Conservation (phyloP, 2,888 invertebrate species). For the Crioceris asparagi region DNA sequence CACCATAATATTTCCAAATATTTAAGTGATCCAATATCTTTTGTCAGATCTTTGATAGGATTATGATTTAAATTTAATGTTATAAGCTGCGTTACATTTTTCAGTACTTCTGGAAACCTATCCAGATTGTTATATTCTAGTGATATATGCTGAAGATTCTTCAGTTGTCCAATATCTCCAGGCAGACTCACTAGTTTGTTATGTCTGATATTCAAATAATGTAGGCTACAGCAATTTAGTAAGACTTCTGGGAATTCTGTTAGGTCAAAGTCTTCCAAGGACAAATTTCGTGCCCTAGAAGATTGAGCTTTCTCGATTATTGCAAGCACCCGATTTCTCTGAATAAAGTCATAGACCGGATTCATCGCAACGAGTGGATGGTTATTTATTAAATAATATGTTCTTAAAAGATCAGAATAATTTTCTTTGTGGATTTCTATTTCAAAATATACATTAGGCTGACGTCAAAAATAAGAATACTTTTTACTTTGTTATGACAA, state of each 20-base stretch:
- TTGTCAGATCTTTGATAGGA: constrained; percentile 46
- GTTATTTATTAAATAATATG: too few species aligned
- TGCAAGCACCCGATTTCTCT: constrained; percentile 55
- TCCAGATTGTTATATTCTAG: constrained; percentile 55
- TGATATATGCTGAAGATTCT: constrained; percentile 50
- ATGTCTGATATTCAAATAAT: constrained; percentile 52
- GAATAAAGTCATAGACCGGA: constrained; percentile 56
- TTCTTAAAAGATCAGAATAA: too few species aligned
- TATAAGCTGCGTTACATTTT: constrained; percentile 46
- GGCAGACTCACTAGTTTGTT: constrained; percentile 49
- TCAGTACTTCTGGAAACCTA: constrained; percentile 49
- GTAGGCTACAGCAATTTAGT: constrained; percentile 45
- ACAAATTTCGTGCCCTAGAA: constrained; percentile 48
- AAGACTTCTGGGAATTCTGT: constrained; percentile 47
- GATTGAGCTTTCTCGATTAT: constrained; percentile 53
- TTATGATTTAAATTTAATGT: constrained; percentile 59
- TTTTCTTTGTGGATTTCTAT: too few species aligned
- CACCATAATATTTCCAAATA: constrained; percentile 58
- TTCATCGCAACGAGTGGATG: too few species aligned
- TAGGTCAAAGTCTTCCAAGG: constrained; percentile 55
- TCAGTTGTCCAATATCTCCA: constrained; percentile 42
- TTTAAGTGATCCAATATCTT: constrained; percentile 48
- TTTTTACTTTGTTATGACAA: too few species aligned
- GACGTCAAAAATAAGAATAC: too few species aligned
- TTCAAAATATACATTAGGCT: too few species aligned